phyloP scores from a whole-genome alignment of 2,888 invertebrate genomes.

The Drosophila lutescens region DNA sequence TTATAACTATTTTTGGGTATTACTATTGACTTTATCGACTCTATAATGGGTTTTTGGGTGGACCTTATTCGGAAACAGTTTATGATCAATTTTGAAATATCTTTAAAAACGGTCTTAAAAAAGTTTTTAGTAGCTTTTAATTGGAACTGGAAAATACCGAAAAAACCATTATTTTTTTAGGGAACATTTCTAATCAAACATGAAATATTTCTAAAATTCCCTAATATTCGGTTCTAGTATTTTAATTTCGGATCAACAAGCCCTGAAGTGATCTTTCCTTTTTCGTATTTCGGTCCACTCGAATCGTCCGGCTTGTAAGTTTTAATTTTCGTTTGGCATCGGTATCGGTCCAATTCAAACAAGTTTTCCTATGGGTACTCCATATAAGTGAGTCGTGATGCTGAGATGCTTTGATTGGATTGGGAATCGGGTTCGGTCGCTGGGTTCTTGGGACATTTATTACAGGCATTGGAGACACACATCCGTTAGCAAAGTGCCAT shows the following conservation, averaged over 20 bases:
- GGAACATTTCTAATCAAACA: too few relatives aligned
- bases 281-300: conserved; percentile 23
- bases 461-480: conserved; percentile 44
- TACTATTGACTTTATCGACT: conserved; percentile 13
- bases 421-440: conserved; percentile 33
- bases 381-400: conserved; percentile 37
- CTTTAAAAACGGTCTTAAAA: background rate
- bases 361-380: conserved; percentile 54
- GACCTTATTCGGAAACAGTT: background rate
- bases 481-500: conserved; percentile 58
- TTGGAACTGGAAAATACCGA: too few relatives aligned
- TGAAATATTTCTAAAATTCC: too few relatives aligned
- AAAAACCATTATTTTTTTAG: too few relatives aligned
- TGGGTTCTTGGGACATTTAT: conserved; percentile 53
- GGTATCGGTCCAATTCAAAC: conserved; percentile 56
- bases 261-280: background rate
- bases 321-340: conserved; percentile 36
- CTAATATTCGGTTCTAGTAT: too few relatives aligned
- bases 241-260: background rate
- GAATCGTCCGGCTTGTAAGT: conserved; percentile 25
- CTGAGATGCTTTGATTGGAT: conserved; percentile 23
- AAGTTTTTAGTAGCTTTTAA: too few relatives aligned
- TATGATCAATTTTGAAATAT: background rate
- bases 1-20: conserved; percentile 41
- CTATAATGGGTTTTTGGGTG: conserved; percentile 20